Evolutionary conservation across 1,140 invertebrate genomes (phyloP).

Genomic region (Macrotrachela quadricornifera): DNA sequence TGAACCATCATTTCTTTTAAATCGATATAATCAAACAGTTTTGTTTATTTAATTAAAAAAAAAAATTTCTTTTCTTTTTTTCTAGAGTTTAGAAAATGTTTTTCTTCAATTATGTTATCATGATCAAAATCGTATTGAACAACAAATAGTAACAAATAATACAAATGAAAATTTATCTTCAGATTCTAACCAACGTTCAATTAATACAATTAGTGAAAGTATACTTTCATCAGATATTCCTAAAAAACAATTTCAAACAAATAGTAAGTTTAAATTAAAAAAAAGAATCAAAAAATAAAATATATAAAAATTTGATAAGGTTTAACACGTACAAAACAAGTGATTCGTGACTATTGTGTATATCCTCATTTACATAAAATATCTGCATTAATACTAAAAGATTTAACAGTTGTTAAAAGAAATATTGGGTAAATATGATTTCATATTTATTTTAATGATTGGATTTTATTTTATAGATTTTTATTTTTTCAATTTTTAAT

Average conservation of each 20-base stretch:
- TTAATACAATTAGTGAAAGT: neutral
- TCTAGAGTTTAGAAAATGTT: slow-evolving; percentile 64
- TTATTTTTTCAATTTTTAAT: slow-evolving; percentile 60
- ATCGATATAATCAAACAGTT: slow-evolving; percentile 42
- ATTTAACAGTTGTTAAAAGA: slow-evolving; percentile 69
- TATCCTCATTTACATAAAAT: slow-evolving; percentile 13
- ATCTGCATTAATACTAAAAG: slow-evolving; percentile 61
- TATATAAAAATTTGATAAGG: no score
- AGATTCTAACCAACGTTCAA: neutral
- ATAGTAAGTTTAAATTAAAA: no score
- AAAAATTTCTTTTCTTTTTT: neutral
- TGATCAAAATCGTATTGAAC: slow-evolving; percentile 12
- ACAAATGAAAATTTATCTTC: neutral
- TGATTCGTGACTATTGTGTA: slow-evolving; percentile 1
- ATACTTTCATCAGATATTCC: no score
- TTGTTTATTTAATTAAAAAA: no score
- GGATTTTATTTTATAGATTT: slow-evolving; percentile 14
- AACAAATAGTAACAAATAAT: neutral
- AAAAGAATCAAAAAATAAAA: no score
- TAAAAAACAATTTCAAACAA: no score
- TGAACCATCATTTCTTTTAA: slow-evolving; percentile 56
- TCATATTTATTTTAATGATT: no score
- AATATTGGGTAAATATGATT: slow-evolving; percentile 52
- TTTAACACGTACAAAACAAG: no score
- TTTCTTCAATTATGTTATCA: slow-evolving; percentile 62